phyloP scores from a whole-genome alignment of 2,113 vertebrate genomes.

The Caloenas nicobarica region DNA sequence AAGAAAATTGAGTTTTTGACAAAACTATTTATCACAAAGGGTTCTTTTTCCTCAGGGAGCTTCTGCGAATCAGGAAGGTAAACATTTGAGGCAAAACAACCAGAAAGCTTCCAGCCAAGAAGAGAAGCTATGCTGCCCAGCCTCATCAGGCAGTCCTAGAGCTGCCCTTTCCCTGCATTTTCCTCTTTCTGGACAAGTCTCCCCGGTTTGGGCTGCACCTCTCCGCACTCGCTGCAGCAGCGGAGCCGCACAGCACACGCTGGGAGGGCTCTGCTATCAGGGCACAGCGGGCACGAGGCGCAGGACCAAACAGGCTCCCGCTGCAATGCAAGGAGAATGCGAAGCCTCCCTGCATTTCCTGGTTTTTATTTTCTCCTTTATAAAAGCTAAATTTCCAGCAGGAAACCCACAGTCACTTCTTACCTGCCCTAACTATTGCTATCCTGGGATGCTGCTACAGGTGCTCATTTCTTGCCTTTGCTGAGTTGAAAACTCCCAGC shows the following conservation, averaged over 20 bases:
- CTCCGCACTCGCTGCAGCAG: neutral
- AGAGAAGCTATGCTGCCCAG: neutral
- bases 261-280: neutral
- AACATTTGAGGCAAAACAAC: neutral
- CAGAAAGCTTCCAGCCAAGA: neutral
- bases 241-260: fast-evolving
- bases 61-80: neutral
- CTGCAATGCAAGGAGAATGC: neutral
- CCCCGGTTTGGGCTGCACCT: neutral
- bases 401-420: neutral
- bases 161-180: neutral
- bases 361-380: neutral
- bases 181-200: neutral
- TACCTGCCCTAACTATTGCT: neutral
- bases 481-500: neutral
- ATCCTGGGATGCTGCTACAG: neutral
- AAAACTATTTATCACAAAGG: neutral
- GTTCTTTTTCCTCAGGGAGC: constrained; percentile 6
- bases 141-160: neutral
- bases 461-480: neutral
- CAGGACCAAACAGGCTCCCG: neutral
- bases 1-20: constrained; percentile 4
- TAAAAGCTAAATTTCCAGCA: neutral
- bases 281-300: fast-evolving
- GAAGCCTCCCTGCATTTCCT: neutral